Percentiles rank a stretch among this genome's conserved stretches.
These are phyloP conservation scores for Tringa solitaria DNA, from an alignment of 2,113 vertebrate genomes.

Conservation along the genomic window DNA sequence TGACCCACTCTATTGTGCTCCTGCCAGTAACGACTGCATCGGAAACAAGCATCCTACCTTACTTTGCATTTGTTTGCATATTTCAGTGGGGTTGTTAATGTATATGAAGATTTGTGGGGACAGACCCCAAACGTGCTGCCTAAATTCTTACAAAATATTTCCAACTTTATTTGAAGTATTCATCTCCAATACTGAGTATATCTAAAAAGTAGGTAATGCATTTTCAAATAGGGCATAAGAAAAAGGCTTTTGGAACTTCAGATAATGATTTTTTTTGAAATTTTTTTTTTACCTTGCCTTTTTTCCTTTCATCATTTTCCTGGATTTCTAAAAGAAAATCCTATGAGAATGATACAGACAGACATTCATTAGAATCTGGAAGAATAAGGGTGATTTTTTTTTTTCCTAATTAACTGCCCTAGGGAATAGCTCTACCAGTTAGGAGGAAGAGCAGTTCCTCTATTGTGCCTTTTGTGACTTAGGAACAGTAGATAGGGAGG, in stretches of 20 bases:
- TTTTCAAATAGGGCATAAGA: conserved; percentile 15
- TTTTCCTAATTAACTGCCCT: background rate
- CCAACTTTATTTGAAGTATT: background rate
- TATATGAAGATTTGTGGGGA: background rate
- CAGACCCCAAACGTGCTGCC: background rate
- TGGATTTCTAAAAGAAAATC: conserved; percentile 31
- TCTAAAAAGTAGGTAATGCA: background rate
- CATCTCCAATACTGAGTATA: background rate
- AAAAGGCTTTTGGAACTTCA: background rate
- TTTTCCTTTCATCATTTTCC: conserved; percentile 42
- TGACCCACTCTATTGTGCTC: background rate
- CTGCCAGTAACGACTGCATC: background rate
- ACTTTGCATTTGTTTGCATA: background rate
- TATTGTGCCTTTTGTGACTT: conserved; percentile 24
- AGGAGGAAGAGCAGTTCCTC: conserved; percentile 1
- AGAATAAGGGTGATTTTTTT: background rate
- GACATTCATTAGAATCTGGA: conserved; percentile 24
- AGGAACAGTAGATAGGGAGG: background rate
- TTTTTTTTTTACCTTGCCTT: background rate
- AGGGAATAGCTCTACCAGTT: conserved; percentile 1
- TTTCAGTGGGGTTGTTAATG: background rate
- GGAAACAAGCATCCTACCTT: background rate
- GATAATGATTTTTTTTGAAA: background rate
- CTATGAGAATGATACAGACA: background rate
- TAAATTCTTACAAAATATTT: background rate